Evolutionary conservation across 2,797 vertebrate genomes (phyloP).

Genomic region (Gambusia yucatana): DNA sequence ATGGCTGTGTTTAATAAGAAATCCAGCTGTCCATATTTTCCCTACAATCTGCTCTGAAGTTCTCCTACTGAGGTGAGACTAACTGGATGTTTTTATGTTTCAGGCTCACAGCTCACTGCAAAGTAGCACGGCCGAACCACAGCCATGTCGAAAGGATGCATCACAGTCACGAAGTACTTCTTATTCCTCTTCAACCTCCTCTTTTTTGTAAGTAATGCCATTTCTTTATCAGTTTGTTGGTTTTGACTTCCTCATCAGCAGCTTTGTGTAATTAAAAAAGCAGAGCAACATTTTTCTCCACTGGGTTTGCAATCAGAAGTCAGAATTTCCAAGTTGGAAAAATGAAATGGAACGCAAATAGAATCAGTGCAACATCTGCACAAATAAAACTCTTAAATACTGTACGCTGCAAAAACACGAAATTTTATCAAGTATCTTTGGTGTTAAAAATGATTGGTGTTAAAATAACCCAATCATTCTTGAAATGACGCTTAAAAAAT

Average conservation of each 20-base stretch:
- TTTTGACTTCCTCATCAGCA: neutral
- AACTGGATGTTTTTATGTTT: constrained; percentile 19
- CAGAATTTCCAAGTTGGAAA: neutral
- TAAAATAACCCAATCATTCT: no score
- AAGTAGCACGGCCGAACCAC: constrained; percentile 37
- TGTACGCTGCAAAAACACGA: no score
- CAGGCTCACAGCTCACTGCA: neutral
- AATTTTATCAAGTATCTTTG: no score
- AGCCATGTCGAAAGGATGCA: constrained; percentile 83
- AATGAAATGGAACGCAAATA: neutral
- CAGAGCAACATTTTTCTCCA: neutral
- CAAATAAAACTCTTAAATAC: neutral
- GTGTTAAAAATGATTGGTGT: no score
- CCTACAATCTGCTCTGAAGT: constrained; percentile 14
- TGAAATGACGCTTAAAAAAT: no score
- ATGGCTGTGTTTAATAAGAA: constrained; percentile 41
- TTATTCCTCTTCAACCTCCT: constrained; percentile 86
- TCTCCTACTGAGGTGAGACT: constrained; percentile 7
- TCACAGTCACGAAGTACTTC: constrained; percentile 84
- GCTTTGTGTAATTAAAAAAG: constrained; percentile 16
- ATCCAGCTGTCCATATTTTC: constrained; percentile 38
- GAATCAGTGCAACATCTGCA: neutral
- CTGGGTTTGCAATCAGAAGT: neutral
- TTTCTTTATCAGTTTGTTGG: constrained; percentile 11
- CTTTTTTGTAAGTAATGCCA: constrained; percentile 82